Conservation (phyloP, 1,140 invertebrate species). For the Habropoda laboriosa region DNA sequence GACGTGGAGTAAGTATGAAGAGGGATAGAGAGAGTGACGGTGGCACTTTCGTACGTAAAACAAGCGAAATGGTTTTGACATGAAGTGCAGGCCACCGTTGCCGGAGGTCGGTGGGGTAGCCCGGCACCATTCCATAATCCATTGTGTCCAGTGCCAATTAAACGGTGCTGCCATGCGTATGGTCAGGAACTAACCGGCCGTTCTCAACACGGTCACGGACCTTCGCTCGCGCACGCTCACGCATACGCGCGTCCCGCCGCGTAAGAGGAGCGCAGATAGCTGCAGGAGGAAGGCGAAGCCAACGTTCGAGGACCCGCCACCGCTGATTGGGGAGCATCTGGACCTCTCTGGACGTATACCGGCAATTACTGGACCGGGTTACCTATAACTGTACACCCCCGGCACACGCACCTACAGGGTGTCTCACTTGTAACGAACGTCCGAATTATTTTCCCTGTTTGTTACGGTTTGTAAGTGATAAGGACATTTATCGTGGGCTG, state of each 20-base stretch:
- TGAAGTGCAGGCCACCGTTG: constrained; percentile 69
- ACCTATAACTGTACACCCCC: constrained; percentile 64
- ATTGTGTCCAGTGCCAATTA: constrained; percentile 82
- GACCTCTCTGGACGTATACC: constrained; percentile 76
- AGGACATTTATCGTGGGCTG: too few species aligned
- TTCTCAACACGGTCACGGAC: constrained; percentile 77
- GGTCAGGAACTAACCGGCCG: constrained; percentile 80
- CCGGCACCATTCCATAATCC: constrained; percentile 77
- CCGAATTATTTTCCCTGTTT: too few species aligned
- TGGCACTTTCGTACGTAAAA: constrained; percentile 69
- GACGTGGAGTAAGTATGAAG: not conserved
- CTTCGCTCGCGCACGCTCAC: constrained; percentile 57
- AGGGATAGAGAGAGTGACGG: not conserved
- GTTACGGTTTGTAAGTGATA: too few species aligned
- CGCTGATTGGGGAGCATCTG: constrained; percentile 81
- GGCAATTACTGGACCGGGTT: constrained; percentile 79
- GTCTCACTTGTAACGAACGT: too few species aligned
- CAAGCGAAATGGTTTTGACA: constrained; percentile 80
- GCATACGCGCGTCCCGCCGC: constrained; percentile 41
- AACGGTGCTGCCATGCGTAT: constrained; percentile 81
- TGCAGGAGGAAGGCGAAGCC: constrained; percentile 33
- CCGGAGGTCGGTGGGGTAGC: constrained; percentile 19
- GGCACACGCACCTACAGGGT: constrained; percentile 8
- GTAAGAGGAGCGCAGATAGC: constrained; percentile 50
- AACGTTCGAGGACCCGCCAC: constrained; percentile 66